Evolutionary conservation across 2,797 vertebrate species (phyloP), one percentile per base, ranked within the genome.

Genomic region (Oceanodroma leucorhoa): DNA sequence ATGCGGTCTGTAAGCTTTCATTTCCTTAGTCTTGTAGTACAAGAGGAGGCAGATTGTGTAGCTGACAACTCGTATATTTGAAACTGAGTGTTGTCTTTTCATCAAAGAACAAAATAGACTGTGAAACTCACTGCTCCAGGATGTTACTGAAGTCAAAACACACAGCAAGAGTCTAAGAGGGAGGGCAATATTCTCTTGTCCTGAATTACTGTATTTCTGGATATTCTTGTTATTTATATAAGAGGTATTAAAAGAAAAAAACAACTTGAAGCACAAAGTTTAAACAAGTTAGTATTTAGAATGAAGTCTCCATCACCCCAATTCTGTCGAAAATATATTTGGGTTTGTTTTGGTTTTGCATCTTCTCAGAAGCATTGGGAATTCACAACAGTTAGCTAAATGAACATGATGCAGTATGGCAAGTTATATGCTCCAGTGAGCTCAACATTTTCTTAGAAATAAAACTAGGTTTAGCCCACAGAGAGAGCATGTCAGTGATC

Each of bases 391-490:
- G 54, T 58, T 79, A 40, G 46, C 75, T 93, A 62, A 87, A 77
- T 85, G 75, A 95, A 43, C 29, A 26, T 89, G 79, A 89, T 76
- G 29, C 69, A 70, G 16, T 51, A 62, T 58, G 90, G 94, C 95
- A 95, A 75, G 86, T 87, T 92, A 79, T 11, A 60, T 34, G 73
- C 88, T 94, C 91, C 92, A 93, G 14, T 43, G 66, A 95, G 66
- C 67, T 91, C 85, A 78, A 30, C 30, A 10, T 83, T 96, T 94
- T 84, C 48, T 87, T 82, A 80, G 71, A 87, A 89, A 92, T 87
- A 90, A 90, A 97, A 87, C 78, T 95, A 87, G 93, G 92, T 95
- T 95, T 93, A 93, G 89, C 75, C 94, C 81, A 82, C 83, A 89
- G 95, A 93, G 94, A 95, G 75, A 87, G 32, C 34, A 87, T 60